A percentile compares a stretch with the other conserved stretches of the same genome.
Evolutionary conservation across 2,113 vertebrate species (phyloP).

Genomic region (Condylura cristata): DNA sequence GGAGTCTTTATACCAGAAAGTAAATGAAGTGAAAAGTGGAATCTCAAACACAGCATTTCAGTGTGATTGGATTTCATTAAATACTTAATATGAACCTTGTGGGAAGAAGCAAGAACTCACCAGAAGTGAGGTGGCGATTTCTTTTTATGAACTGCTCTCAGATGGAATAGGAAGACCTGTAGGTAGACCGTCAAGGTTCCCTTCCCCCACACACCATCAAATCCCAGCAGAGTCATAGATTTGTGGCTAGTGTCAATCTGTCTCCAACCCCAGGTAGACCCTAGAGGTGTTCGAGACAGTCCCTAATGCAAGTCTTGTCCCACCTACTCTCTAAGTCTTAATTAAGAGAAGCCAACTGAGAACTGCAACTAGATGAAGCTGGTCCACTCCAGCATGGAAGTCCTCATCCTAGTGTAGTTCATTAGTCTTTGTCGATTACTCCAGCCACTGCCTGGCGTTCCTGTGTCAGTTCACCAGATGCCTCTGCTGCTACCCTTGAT

Average conservation of each 20-base stretch:
- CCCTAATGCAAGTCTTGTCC: neutral
- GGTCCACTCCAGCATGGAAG: rapidly evolving
- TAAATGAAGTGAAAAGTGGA: conserved; percentile 50
- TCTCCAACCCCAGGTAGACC: neutral
- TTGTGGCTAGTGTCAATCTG: neutral
- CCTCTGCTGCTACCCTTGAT: neutral
- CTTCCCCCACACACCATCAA: neutral
- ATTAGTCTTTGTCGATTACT: neutral
- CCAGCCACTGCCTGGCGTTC: neutral
- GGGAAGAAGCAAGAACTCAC: neutral
- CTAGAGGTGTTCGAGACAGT: neutral
- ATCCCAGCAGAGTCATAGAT: neutral
- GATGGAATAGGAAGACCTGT: neutral
- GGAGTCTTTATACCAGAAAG: conserved; percentile 48
- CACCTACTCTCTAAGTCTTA: neutral
- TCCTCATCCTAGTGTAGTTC: neutral
- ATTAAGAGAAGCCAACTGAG: neutral
- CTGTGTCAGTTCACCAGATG: neutral
- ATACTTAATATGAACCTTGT: neutral
- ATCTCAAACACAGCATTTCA: conserved; percentile 48
- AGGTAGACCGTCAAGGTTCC: neutral
- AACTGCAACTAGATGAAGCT: neutral
- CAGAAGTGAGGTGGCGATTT: neutral
- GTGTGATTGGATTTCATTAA: conserved; percentile 66
- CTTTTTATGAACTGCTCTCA: neutral